Conservation (phyloP, 2,888 invertebrate species). For the Hermaeophaga mercurialis region DNA sequence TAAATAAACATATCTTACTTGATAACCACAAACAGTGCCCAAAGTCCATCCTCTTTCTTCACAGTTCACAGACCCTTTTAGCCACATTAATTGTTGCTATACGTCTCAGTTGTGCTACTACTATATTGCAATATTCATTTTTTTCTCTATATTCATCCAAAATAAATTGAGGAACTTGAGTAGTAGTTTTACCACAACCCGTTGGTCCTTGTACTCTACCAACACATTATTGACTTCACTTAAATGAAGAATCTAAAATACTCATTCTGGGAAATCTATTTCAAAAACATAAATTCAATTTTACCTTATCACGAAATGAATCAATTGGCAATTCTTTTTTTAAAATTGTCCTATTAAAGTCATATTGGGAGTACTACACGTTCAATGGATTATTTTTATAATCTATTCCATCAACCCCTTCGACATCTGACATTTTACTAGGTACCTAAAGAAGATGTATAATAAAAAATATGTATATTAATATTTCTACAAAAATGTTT, state of each 20-base stretch:
- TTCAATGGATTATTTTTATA: constrained; percentile 34
- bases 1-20: constrained; percentile 62
- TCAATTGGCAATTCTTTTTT: constrained; percentile 47
- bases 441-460: constrained; percentile 18
- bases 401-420: constrained; percentile 34
- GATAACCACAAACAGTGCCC: constrained; percentile 86
- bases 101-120: constrained; percentile 91
- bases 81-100: constrained; percentile 94
- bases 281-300: no score
- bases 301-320: constrained; percentile 41
- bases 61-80: constrained; percentile 79
- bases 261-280: no score
- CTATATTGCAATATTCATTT: constrained; percentile 77
- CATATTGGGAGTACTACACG: constrained; percentile 42
- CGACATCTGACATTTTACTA: constrained; percentile 35
- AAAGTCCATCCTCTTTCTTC: constrained; percentile 82
- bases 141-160: constrained; percentile 74
- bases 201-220: constrained; percentile 90
- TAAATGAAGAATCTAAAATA: constrained; percentile 67
- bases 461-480: no score
- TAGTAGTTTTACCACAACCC: constrained; percentile 95
- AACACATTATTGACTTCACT: constrained; percentile 75
- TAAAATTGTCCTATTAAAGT: constrained; percentile 39
- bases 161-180: constrained; percentile 91
- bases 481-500: no score